Base-by-base conservation (phyloP, 2,797 vertebrate genomes). In the Spondyliosoma cantharus region DNA sequence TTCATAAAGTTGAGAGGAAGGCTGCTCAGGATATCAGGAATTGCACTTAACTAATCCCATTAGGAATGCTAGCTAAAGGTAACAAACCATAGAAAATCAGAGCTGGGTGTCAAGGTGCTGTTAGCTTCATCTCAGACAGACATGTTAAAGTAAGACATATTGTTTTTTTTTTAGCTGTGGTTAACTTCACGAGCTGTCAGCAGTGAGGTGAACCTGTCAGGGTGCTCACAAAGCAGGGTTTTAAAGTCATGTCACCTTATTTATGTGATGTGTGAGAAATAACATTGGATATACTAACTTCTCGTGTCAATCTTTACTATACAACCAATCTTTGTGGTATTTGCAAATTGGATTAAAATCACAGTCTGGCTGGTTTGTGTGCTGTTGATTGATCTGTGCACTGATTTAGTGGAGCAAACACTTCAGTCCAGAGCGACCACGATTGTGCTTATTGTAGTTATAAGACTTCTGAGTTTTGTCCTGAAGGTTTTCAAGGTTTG, bases 11-110 rank as follows among this genome's bases (percentile, higher is more conserved):
- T 74, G 0, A 29, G 6, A 37, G 14, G 15, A 65, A 66, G 12
- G 15, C 4, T 22, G 43, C 5, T 1, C 19, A 54, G 29, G 49
- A 24, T 22, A 50, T 14, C 22, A 57, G 62, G 13, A 73, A 62
- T 24, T 71, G 46, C 29, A 52, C 25, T 65, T 22, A 42, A 22
- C 16, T 61, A 67, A 62, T 76, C 32, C 50, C 64, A 16, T 46
- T 22, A 32, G 65, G 48, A 37, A 66, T 9, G 48, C 12, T 2
- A 50, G 32, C 5, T 22, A 6, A 50, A 16, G 5, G 13, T 5
- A 8, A 12, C 25, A 27, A 14, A n/a, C 4, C 5, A 6, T 3
- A 6, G 1, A 14, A 19, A 17, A 32, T 22, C 37, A 11, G 37
- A 37, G 37, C 37, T 11, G 37, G 1, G 2, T 9, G 8, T 3